Percentiles rank a stretch among this genome's conserved stretches.
Conservation (phyloP, 2,888 invertebrate species). For the Drosophila falleni region DNA sequence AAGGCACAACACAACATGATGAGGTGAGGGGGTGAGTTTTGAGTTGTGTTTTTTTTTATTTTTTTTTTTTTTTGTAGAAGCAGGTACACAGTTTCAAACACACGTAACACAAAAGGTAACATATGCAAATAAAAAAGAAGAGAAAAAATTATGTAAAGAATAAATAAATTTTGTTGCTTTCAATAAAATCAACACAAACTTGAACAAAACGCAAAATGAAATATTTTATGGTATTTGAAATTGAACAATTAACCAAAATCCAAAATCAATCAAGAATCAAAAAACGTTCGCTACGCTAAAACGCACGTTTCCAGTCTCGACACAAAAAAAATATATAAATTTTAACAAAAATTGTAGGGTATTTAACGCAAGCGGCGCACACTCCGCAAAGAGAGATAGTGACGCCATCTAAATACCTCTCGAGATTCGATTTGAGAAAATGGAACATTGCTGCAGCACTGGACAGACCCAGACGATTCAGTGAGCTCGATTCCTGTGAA, state of each 20-base stretch:
- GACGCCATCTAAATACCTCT: slow-evolving; percentile 79
- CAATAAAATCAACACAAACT: slow-evolving; percentile 55
- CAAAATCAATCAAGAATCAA: slow-evolving; percentile 14
- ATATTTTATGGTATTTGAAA: slow-evolving; percentile 6
- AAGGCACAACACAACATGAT: slow-evolving; percentile 53
- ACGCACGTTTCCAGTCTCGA: slow-evolving; percentile 49
- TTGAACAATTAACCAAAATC: slow-evolving; percentile 44
- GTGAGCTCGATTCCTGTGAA: slow-evolving; percentile 89
- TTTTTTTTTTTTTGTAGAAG: slow-evolving; percentile 60
- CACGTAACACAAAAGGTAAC: slow-evolving; percentile 74
- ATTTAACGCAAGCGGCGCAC: slow-evolving; percentile 73
- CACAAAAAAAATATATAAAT: slow-evolving; percentile 30
- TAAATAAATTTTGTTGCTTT: slow-evolving; percentile 34
- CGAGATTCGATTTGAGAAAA: slow-evolving; percentile 83
- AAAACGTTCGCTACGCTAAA: slow-evolving; percentile 65
- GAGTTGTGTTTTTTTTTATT: slow-evolving; percentile 10
- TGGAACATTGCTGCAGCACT: slow-evolving; percentile 87
- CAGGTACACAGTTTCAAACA: slow-evolving; percentile 76
- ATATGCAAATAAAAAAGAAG: slow-evolving; percentile 73
- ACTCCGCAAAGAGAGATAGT: slow-evolving; percentile 30
- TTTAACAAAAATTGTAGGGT: slow-evolving; percentile 11
- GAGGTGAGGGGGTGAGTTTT: slow-evolving; percentile 39
- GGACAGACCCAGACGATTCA: slow-evolving; percentile 89
- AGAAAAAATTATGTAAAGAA: slow-evolving; percentile 32
- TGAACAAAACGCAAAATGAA: slow-evolving; percentile 32